Evolutionary conservation across 1,140 invertebrate species (phyloP).

Genomic region (Microplitis demolitor): DNA sequence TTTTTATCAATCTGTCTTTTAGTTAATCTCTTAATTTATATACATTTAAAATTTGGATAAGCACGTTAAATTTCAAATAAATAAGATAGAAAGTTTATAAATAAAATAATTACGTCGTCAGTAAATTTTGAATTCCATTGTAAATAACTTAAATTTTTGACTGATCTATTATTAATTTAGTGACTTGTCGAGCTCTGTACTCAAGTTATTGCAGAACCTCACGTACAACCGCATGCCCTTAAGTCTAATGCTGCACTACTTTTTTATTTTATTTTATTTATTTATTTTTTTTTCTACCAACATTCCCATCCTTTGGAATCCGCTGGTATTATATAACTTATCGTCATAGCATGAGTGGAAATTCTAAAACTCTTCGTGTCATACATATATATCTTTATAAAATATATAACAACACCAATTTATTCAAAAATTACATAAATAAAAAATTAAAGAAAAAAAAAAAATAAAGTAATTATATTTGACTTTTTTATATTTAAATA

Average conservation of each 20-base stretch:
- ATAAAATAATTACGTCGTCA: neutral
- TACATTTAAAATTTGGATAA: no score
- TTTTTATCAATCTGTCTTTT: no score
- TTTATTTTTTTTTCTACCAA: neutral
- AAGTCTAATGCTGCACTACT: neutral
- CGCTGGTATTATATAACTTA: slow-evolving; percentile 23
- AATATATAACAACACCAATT: no score
- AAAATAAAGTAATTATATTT: no score
- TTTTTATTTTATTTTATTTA: slow-evolving; percentile 1
- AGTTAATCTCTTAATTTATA: no score
- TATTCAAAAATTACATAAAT: no score
- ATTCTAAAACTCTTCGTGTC: neutral
- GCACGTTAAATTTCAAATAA: no score
- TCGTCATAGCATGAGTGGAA: slow-evolving; percentile 9
- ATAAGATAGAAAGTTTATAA: neutral
- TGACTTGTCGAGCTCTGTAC: no score
- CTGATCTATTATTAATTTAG: no score
- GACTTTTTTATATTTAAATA: no score
- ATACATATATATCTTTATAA: neutral
- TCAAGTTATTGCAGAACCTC: neutral
- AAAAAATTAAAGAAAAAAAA: no score
- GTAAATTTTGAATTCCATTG: neutral
- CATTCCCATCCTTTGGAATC: slow-evolving; percentile 16
- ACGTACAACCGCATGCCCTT: neutral
- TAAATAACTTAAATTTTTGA: neutral